Base-by-base conservation (phyloP, 2,888 invertebrate species). In the Chalcis sispes region DNA sequence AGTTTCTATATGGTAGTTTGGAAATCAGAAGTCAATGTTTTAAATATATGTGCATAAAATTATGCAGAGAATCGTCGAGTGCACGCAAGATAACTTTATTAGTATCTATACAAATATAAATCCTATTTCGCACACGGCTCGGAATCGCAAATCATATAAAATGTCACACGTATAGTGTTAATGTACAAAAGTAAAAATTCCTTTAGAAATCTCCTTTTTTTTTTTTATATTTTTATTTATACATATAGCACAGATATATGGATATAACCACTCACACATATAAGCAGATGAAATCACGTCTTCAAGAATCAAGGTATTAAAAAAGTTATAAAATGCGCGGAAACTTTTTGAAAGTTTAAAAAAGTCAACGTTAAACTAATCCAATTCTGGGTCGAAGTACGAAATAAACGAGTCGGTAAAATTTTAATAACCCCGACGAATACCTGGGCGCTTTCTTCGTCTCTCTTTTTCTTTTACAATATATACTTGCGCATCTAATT, bases 371-470 rank as follows among this genome's bases (percentile, higher is more conserved):
- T 13, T 54, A 54, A 54, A 54, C 42, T 64, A 58, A 72, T 64
- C 42, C 64, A 48, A 46, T 20, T 42, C 52, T n/a, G 36, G 23
- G 5, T 32, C 5, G 42, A 29, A 42, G 25, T 8, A 15, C 27
- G 66, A 52, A 52, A 73, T 59, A 59, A 59, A 66, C 59, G 59
- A 73, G 52, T 59, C 50, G 56, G 67, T 74, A 56, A 74, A 62
- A 74, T 74, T 67, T 74, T 74, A 74, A 74, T 74, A 74, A 74
- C 74, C 56, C 20, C 29, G 29, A 23, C 62, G 42, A 62, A 62
- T 71, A 56, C 64, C 62, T 54, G 27, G 18, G 20, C 20, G 7
- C 59, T 59, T 32, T 32, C 29, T n/a, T 4, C 8, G n/a, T 42
- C 1, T 29, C 40, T 59, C 20, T 46, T 48, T 27, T 15, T 58